Evolutionary conservation across 2,888 invertebrate species (phyloP).

Genomic region (Ariolimax columbianus): DNA sequence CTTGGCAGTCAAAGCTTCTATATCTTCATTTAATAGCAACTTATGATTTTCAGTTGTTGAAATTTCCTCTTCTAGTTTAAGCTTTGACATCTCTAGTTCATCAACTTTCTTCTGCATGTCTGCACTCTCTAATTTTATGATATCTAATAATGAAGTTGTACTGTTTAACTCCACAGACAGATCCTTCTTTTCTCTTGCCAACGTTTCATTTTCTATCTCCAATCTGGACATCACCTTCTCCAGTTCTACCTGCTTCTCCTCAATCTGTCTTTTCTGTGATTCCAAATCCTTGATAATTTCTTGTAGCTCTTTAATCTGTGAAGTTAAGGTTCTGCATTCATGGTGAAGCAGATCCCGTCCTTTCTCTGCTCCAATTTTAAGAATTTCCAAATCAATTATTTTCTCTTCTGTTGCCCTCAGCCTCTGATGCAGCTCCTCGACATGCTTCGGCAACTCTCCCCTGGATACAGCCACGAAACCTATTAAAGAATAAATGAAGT

Average conservation of each 20-base stretch:
- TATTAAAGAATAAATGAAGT: background rate
- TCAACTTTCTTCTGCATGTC: background rate
- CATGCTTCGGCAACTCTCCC: conserved; percentile 43
- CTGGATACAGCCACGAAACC: conserved; percentile 10
- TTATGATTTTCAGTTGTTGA: conserved; percentile 6
- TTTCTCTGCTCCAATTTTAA: conserved; percentile 45
- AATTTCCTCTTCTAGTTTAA: conserved; percentile 5
- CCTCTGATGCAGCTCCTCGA: conserved; percentile 33
- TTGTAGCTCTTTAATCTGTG: conserved; percentile 3
- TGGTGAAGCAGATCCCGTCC: conserved; percentile 31
- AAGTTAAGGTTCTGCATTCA: conserved; percentile 12
- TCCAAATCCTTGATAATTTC: background rate
- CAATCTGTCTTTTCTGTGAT: background rate
- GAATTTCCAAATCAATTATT: conserved; percentile 45
- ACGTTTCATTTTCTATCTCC: background rate
- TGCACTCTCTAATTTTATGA: conserved; percentile 15
- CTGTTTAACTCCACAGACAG: background rate
- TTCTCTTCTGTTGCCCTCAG: conserved; percentile 41
- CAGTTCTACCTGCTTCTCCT: background rate
- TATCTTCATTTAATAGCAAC: background rate
- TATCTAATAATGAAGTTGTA: background rate
- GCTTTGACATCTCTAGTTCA: background rate
- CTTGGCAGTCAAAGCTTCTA: background rate
- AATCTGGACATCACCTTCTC: conserved; percentile 11
- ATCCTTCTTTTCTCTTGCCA: background rate